A percentile compares a stretch with the other conserved stretches of the same genome.
phyloP scores from a whole-genome alignment of 92 coral and sea anemone genomes.

The Palythoa heliodiscus region DNA sequence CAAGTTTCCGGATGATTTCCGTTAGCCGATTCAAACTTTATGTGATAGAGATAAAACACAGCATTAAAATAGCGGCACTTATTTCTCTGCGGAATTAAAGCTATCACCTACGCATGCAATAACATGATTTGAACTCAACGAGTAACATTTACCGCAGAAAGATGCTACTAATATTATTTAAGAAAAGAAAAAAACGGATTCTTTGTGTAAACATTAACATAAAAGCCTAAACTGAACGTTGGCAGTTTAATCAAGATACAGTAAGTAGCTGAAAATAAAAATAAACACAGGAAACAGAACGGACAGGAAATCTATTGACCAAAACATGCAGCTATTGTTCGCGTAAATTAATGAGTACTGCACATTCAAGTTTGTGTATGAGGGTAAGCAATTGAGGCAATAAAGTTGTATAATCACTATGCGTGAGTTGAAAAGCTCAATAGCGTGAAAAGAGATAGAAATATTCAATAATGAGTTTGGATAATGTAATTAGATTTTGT shows the following conservation, averaged over 20 bases:
- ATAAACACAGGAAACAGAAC: constrained; percentile 35
- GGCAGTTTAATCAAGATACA: constrained; percentile 46
- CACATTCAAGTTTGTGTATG: constrained; percentile 23
- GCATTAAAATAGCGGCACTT: background rate
- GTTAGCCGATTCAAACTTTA: background rate
- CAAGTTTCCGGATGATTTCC: constrained; percentile 20
- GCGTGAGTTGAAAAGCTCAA: constrained; percentile 19
- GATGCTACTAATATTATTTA: background rate
- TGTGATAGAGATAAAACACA: background rate
- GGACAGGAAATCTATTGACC: constrained; percentile 7
- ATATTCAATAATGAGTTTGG: constrained; percentile 41
- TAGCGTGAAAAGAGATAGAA: constrained; percentile 22
- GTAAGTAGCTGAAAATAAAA: constrained; percentile 33
- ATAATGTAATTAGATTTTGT: constrained; percentile 38
- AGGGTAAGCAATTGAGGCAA: background rate
- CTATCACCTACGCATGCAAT: background rate
- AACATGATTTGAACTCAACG: background rate
- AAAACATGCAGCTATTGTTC: constrained; percentile 34
- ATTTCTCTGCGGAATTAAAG: background rate
- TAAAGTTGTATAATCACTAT: background rate
- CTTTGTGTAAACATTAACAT: constrained; percentile 6
- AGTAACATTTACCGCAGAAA: too few relatives aligned
- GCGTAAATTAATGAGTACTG: constrained; percentile 12
- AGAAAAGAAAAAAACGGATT: background rate
- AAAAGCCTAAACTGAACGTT: background rate